These are phyloP conservation scores for Acanthopagrus latus DNA, from an alignment of 2,797 vertebrate genomes.

Conservation along the genomic window DNA sequence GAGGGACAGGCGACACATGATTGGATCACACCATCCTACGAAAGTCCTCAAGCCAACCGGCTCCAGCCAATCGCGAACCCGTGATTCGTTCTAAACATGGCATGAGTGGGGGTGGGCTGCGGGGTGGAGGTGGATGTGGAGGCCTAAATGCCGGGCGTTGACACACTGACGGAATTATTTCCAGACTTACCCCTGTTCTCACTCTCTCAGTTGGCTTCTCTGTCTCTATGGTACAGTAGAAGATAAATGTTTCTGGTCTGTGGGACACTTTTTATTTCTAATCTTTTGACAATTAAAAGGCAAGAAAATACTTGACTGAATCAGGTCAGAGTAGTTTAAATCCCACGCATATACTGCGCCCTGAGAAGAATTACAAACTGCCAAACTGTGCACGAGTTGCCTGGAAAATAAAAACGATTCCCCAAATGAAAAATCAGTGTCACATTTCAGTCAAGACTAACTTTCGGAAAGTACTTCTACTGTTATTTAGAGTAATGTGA, in stretches of 20 bases:
- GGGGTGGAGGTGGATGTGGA: conserved; percentile 37
- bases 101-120: conserved; percentile 29
- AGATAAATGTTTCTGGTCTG: conserved; percentile 22
- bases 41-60: conserved; percentile 67
- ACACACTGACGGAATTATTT: conserved; percentile 72
- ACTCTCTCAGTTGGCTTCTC: conserved; percentile 9
- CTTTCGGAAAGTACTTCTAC: conserved; percentile 20
- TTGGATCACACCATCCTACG: conserved; percentile 74
- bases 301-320: not conserved
- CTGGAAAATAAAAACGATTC: conserved; percentile 17
- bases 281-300: not conserved
- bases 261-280: not conserved
- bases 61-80: conserved; percentile 68
- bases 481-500: not conserved
- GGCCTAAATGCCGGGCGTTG: conserved; percentile 40
- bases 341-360: too few relatives aligned
- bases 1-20: conserved; percentile 40
- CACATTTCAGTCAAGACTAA: conserved; percentile 30
- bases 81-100: conserved; percentile 41
- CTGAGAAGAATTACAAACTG: not conserved
- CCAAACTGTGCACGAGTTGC: not conserved
- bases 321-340: not conserved
- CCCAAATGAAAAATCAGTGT: conserved; percentile 24
- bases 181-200: conserved; percentile 58
- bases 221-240: not conserved